Conservation (phyloP, 2,113 vertebrate genomes). For the Alaudala cheleensis region DNA sequence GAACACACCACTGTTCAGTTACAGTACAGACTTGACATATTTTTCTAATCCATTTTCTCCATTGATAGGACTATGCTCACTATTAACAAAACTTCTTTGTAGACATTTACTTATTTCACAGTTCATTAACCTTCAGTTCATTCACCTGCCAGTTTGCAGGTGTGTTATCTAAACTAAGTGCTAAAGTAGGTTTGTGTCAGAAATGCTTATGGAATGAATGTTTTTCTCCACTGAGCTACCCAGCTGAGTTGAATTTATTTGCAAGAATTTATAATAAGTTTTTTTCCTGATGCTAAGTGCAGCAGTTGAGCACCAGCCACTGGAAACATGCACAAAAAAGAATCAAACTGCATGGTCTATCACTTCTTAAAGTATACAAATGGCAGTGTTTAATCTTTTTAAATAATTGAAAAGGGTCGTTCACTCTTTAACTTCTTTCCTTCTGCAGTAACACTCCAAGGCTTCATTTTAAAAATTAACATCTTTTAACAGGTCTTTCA, state of each 20-base stretch:
- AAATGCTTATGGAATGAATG: background rate
- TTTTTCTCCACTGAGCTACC: background rate
- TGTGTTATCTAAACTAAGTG: conserved; percentile 56
- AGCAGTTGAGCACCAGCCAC: background rate
- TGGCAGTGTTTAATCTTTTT: background rate
- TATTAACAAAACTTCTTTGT: conserved; percentile 64
- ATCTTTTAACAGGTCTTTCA: background rate
- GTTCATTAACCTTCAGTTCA: conserved; percentile 55
- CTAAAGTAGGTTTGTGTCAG: conserved; percentile 36
- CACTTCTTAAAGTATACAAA: background rate
- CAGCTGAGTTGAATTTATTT: background rate
- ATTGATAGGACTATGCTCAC: conserved; percentile 41
- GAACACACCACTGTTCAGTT: conserved; percentile 26
- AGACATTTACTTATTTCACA: conserved; percentile 69
- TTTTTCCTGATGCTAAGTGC: background rate
- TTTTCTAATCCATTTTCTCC: conserved; percentile 65
- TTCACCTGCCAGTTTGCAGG: conserved; percentile 42
- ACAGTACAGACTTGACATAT: conserved; percentile 33
- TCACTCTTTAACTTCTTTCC: background rate
- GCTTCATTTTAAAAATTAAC: background rate
- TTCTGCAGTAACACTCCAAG: background rate
- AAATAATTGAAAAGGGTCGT: background rate
- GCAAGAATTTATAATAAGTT: background rate
- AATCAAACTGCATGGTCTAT: background rate
- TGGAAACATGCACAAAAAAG: background rate